Evolutionary conservation across 2,113 vertebrate species (phyloP), one percentile per base, ranked within the genome.

Genomic region (Atrichornis clamosus): DNA sequence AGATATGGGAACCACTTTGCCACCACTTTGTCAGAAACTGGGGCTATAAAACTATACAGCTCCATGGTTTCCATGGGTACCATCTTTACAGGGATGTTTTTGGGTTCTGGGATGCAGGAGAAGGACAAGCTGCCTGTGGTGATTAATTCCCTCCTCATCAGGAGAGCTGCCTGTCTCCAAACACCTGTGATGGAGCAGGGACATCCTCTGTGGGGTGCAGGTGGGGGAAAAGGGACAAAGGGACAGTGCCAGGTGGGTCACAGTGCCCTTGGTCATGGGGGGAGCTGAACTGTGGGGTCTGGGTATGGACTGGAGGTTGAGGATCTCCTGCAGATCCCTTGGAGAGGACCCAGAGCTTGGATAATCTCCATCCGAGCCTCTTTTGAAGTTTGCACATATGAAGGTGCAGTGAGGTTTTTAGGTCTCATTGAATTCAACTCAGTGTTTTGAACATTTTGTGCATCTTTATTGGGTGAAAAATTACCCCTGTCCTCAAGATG

Each of bases 251-350:
- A 17, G 52, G 11, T 15, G n/a, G n/a, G 21, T 28, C 47, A 22
- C 1, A 0, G 52, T 9, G 11, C 12, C 52, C 13, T 1, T 2
- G 14, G 55, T 3, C 28, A 1, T 4, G 24, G n/a, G 24, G 27
- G 22, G 17, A 39, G 30, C 13, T 77, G 41, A n/a, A 23, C 35
- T 10, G 41, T 33, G 50, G 69, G 46, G 11, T 22, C 24, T 33
- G 5, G 1, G 0, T 1, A 1, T 10, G 33, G 35, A 60, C 49
- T 26, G 28, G 30, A 26, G 23, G 27, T 6, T 32, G 32, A 16
- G 18, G 13, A 44, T 13, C 59, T 81, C 73, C 19, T 28, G 55
- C n/a, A 53, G 28, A 19, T 35, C 20, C 27, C 11, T 41, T 9
- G 68, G 64, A 62, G 58, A 44, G 3, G 13, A 50, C 9, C 49